phyloP scores from a whole-genome alignment of 1,140 invertebrate species.

The Potamilus streckersoni region DNA sequence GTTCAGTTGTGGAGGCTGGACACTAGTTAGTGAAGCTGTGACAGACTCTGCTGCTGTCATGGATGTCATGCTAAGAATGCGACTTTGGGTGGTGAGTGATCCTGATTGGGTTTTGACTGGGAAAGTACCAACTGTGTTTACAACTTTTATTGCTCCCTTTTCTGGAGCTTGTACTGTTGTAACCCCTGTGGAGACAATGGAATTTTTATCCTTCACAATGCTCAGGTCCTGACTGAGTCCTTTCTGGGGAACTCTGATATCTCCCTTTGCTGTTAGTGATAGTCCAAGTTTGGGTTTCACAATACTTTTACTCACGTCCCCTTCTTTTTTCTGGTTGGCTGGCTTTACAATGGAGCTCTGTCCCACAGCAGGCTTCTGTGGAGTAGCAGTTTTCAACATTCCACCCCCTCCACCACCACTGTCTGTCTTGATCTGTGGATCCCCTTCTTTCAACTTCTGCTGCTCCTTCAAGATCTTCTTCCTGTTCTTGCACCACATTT shows the following conservation, averaged over 20 bases:
- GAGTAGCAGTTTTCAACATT: conserved; percentile 10
- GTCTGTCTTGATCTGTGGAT: background rate
- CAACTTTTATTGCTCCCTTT: no score
- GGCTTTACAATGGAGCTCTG: background rate
- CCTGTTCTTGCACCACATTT: conserved; percentile 94
- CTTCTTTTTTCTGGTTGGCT: no score
- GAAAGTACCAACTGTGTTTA: no score
- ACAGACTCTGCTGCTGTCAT: no score
- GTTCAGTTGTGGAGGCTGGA: background rate
- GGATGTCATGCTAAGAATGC: no score
- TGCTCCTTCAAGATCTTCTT: conserved; percentile 61
- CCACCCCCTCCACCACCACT: no score
- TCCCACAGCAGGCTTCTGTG: background rate
- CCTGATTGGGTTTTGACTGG: no score
- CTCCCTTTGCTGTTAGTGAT: background rate
- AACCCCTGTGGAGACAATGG: conserved; percentile 3
- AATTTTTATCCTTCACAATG: background rate
- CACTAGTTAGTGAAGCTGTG: no score
- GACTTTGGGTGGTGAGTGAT: no score
- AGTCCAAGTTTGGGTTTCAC: background rate
- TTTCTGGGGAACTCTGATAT: background rate
- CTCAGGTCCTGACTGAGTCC: background rate
- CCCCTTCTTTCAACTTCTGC: conserved; percentile 40
- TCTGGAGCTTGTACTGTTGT: no score
- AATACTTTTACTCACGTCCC: background rate